These are phyloP conservation scores for Otis tarda DNA, from an alignment of 2,113 vertebrate genomes.

Conservation along the genomic window DNA sequence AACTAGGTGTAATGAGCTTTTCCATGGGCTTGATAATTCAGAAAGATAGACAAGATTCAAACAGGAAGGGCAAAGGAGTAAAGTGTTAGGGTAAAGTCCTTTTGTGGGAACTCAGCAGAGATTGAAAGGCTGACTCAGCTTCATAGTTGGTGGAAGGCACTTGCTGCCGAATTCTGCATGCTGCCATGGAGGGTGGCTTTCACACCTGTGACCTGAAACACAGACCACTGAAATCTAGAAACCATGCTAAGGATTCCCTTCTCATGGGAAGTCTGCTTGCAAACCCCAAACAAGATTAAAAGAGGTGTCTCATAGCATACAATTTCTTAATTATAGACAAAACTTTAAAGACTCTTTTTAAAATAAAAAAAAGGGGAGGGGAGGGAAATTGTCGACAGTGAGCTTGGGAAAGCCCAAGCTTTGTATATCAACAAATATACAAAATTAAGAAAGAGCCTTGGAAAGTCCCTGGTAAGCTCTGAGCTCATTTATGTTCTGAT, in stretches of 20 bases:
- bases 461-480: constrained; percentile 43
- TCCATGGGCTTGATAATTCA: neutral
- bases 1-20: neutral
- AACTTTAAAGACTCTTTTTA: neutral
- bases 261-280: neutral
- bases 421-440: neutral
- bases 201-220: neutral
- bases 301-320: neutral
- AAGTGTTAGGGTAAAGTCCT: neutral
- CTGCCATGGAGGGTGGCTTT: neutral
- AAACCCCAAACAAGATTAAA: neutral
- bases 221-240: neutral
- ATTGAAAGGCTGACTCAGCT: neutral
- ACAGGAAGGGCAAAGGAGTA: neutral
- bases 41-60: neutral
- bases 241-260: neutral
- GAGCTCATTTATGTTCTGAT: neutral
- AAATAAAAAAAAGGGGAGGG: neutral
- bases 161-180: neutral
- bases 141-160: fast-evolving
- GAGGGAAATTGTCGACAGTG: neutral
- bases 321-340: neutral
- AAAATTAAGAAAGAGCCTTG: constrained; percentile 10
- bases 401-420: constrained; percentile 17
- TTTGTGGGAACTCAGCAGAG: neutral